Evolutionary conservation across 2,888 invertebrate genomes (phyloP).

Genomic region (Chaitophorus viminalis): DNA sequence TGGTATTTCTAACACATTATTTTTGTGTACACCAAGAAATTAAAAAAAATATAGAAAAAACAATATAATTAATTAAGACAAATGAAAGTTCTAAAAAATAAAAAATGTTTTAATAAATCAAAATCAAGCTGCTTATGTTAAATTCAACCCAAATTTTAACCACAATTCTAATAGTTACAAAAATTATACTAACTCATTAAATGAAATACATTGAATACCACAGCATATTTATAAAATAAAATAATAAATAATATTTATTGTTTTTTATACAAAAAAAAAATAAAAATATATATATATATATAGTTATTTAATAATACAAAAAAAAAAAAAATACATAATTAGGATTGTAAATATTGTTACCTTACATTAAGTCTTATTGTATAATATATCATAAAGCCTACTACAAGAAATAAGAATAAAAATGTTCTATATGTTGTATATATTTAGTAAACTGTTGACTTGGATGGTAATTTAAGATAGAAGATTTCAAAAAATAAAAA

Average conservation of each 20-base stretch:
- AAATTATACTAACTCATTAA: not conserved
- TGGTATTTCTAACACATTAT: too few species aligned
- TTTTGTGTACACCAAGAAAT: too few species aligned
- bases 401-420: not conserved
- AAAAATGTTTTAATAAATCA: too few species aligned
- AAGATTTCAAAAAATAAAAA: constrained; percentile 11
- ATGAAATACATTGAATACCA: constrained; percentile 20
- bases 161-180: not conserved
- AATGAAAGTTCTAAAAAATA: too few species aligned
- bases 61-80: too few species aligned
- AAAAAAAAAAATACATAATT: constrained; percentile 60
- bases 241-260: constrained; percentile 56
- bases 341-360: constrained; percentile 47
- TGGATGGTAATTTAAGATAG: not conserved
- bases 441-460: not conserved
- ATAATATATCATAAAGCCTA: constrained; percentile 39
- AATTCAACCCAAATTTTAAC: not conserved
- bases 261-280: constrained; percentile 49
- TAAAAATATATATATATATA: constrained; percentile 24
- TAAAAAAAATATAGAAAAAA: too few species aligned
- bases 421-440: not conserved
- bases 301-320: constrained; percentile 58
- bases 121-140: not conserved
- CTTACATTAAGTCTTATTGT: constrained; percentile 43
- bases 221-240: constrained; percentile 47